Percentiles rank a stretch among this genome's conserved stretches.
These are phyloP conservation scores for Thalassoma bifasciatum DNA, from an alignment of 2,113 vertebrate species.

Conservation along the genomic window DNA sequence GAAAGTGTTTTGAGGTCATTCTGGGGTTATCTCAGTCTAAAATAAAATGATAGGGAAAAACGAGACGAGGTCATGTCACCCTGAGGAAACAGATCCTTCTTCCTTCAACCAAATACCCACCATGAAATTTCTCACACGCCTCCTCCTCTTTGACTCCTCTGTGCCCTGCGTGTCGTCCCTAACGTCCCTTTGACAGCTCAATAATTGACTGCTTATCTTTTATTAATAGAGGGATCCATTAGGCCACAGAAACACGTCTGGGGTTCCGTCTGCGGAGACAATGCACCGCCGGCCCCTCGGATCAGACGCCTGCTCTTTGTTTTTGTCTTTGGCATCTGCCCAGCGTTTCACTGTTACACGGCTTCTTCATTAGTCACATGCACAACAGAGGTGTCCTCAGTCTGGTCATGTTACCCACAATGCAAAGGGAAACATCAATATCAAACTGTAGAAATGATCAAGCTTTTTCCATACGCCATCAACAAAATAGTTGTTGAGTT, in stretches of 20 bases:
- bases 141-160: neutral
- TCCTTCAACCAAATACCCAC: no score
- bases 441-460: neutral
- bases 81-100: neutral
- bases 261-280: constrained; percentile 46
- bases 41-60: no score
- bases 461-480: neutral
- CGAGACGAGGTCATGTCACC: neutral
- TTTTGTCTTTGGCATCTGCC: constrained; percentile 48
- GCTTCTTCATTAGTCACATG: constrained; percentile 38
- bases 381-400: constrained; percentile 41
- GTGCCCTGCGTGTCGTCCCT: constrained; percentile 5
- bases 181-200: constrained; percentile 58
- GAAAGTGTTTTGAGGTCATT: no score
- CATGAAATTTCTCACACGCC: constrained; percentile 16
- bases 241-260: constrained; percentile 36
- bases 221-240: constrained; percentile 76
- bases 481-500: neutral
- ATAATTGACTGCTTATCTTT: constrained; percentile 79
- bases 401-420: constrained; percentile 3
- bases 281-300: constrained; percentile 26
- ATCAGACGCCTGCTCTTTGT: constrained; percentile 31
- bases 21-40: no score
- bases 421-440: neutral
- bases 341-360: constrained; percentile 17